phyloP scores from a whole-genome alignment of 2,797 vertebrate species.

The Anomalospiza imberbis region DNA sequence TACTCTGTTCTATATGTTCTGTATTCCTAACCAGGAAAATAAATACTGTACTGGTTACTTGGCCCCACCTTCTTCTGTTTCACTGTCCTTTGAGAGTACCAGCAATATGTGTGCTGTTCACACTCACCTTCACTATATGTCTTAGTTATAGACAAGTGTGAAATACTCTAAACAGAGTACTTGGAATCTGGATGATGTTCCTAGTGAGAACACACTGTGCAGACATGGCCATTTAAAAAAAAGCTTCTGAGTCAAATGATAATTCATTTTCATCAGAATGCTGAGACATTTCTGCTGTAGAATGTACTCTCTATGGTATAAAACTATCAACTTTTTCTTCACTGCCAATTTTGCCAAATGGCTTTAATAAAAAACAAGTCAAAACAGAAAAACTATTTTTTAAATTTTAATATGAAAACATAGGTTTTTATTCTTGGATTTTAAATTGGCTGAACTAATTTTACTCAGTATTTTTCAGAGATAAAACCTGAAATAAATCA shows the following conservation, averaged over 20 bases:
- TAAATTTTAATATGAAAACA: neutral
- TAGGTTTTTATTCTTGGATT: neutral
- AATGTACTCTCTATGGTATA: neutral
- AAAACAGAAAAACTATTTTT: neutral
- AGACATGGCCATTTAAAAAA: neutral
- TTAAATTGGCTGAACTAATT: neutral
- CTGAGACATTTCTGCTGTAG: neutral
- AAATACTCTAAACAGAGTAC: neutral
- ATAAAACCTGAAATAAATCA: neutral
- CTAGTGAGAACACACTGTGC: neutral
- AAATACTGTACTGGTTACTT: neutral
- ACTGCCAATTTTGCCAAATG: neutral
- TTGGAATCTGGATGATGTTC: neutral
- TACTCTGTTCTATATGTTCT: neutral
- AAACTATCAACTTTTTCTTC: neutral
- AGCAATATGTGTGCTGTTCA: neutral
- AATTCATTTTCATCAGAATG: neutral
- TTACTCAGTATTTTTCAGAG: neutral
- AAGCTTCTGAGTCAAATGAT: neutral
- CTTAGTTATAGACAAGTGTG: neutral
- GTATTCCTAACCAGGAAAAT: neutral
- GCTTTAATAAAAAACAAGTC: neutral
- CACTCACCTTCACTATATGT: neutral
- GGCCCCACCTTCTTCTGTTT: neutral
- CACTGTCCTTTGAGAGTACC: neutral